These are phyloP conservation scores for Cerceris ruficornis DNA, from an alignment of 2,888 invertebrate species.

Conservation along the genomic window DNA sequence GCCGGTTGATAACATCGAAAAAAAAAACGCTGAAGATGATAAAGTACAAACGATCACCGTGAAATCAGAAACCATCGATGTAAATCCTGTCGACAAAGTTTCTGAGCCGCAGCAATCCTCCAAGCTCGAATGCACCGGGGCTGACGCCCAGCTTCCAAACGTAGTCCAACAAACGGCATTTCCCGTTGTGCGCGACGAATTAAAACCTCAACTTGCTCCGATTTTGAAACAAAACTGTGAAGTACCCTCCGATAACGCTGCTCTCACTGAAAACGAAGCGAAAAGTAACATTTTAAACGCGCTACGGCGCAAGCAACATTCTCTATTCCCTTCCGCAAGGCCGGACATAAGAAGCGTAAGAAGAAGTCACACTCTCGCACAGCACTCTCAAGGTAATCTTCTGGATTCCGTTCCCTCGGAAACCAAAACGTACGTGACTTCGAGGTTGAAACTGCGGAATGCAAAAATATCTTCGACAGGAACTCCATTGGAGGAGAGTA, in stretches of 20 bases:
- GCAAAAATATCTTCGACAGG: slow-evolving; percentile 46
- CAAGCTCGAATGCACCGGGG: slow-evolving; percentile 4
- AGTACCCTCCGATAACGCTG: slow-evolving; percentile 5
- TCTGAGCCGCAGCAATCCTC: background rate
- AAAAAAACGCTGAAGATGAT: slow-evolving; percentile 1
- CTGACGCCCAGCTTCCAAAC: slow-evolving; percentile 29
- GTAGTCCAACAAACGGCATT: slow-evolving; percentile 63
- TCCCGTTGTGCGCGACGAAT: slow-evolving; percentile 56
- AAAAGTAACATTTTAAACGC: slow-evolving; percentile 32
- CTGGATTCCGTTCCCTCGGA: slow-evolving; percentile 24
- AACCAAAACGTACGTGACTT: slow-evolving; percentile 51
- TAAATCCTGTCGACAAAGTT: background rate
- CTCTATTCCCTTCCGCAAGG: slow-evolving; percentile 41
- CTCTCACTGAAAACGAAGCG: slow-evolving; percentile 33
- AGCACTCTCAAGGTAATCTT: slow-evolving; percentile 36
- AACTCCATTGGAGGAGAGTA: slow-evolving; percentile 34
- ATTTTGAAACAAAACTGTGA: slow-evolving; percentile 25
- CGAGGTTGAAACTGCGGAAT: slow-evolving; percentile 50
- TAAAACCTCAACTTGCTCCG: slow-evolving; percentile 31
- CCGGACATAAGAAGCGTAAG: slow-evolving; percentile 28
- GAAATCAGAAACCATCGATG: background rate
- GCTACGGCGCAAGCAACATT: slow-evolving; percentile 42
- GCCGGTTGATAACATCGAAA: slow-evolving; percentile 2
- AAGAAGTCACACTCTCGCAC: slow-evolving; percentile 42
- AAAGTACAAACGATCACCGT: background rate